These are phyloP conservation scores for Drymonia ruficornis DNA, from an alignment of 2,888 invertebrate genomes.

Conservation along the genomic window DNA sequence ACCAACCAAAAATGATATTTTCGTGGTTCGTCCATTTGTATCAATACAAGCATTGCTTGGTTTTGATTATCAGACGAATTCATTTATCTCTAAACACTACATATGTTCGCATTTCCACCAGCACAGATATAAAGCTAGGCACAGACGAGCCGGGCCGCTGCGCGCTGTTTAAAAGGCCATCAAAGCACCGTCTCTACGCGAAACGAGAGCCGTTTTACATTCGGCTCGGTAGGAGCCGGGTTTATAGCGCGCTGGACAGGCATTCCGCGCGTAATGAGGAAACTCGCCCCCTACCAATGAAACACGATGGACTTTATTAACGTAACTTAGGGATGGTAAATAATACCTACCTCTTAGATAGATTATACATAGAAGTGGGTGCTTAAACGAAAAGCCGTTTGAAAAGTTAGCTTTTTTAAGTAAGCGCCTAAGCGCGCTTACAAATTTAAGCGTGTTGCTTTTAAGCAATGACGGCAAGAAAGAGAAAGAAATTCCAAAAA, in stretches of 20 bases:
- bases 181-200: constrained; percentile 68
- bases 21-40: too few relatives aligned
- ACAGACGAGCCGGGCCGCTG: constrained; percentile 28
- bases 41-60: too few relatives aligned
- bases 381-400: too few relatives aligned
- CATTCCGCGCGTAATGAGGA: constrained; percentile 73
- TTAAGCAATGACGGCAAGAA: too few relatives aligned
- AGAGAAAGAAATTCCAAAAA: too few relatives aligned
- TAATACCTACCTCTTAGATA: constrained; percentile 3
- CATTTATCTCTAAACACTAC: too few relatives aligned
- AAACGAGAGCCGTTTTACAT: constrained; percentile 73
- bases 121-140: constrained; percentile 37
- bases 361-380: too few relatives aligned
- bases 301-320: constrained; percentile 18
- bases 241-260: constrained; percentile 67
- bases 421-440: too few relatives aligned
- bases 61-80: too few relatives aligned
- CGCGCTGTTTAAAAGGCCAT: constrained; percentile 63
- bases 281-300: constrained; percentile 47
- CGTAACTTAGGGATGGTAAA: background rate
- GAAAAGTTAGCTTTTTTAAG: too few relatives aligned
- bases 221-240: constrained; percentile 61
- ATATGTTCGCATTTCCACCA: background rate
- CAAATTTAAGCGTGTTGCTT: too few relatives aligned
- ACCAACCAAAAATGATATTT: too few relatives aligned